These are phyloP conservation scores for Cantharis lateralis DNA, from an alignment of 2,888 invertebrate species.

Conservation along the genomic window DNA sequence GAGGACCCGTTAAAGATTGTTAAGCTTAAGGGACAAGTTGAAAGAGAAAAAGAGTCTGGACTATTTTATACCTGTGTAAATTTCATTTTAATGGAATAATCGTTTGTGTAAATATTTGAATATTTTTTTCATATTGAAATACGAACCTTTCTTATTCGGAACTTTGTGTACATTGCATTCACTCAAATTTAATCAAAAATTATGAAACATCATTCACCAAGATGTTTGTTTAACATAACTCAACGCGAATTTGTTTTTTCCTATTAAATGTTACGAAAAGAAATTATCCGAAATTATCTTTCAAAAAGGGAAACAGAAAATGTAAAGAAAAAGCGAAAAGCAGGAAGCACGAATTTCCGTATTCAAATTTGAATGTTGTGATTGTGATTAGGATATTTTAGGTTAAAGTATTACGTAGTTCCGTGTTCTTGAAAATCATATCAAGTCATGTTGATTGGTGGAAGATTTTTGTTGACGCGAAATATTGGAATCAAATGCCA, in stretches of 20 bases:
- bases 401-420: too few species aligned
- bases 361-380: too few species aligned
- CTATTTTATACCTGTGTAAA: slow-evolving; percentile 54
- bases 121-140: slow-evolving; percentile 58
- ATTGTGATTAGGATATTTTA: too few species aligned
- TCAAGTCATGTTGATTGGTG: too few species aligned
- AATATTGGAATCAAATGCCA: too few species aligned
- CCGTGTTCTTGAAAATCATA: too few species aligned
- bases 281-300: neutral
- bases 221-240: slow-evolving; percentile 28
- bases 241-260: slow-evolving; percentile 30
- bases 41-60: slow-evolving; percentile 48
- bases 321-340: neutral
- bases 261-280: neutral
- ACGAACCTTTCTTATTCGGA: slow-evolving; percentile 52
- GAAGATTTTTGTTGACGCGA: too few species aligned
- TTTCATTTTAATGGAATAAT: slow-evolving; percentile 60
- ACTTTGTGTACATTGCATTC: slow-evolving; percentile 52
- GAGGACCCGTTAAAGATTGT: slow-evolving; percentile 44
- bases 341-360: neutral
- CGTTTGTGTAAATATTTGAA: slow-evolving; percentile 60
- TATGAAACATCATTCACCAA: slow-evolving; percentile 49
- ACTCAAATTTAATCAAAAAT: slow-evolving; percentile 57
- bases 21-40: slow-evolving; percentile 39
- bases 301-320: neutral